Evolutionary conservation across 2,113 vertebrate species (phyloP).

Genomic region (Struthidea cinerea): DNA sequence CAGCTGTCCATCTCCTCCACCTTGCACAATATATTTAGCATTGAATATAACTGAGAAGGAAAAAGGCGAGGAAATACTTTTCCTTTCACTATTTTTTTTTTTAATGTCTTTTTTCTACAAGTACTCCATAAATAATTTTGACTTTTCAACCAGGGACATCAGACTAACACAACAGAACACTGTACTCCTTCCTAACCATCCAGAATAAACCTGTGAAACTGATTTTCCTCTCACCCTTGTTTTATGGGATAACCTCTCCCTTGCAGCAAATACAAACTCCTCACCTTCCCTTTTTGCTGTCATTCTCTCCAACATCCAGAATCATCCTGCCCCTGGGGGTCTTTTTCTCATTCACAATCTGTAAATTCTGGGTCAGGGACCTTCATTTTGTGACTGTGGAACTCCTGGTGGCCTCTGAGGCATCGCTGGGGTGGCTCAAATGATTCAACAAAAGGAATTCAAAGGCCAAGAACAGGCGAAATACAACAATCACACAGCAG

Average conservation of each 20-base stretch:
- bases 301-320: background rate
- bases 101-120: background rate
- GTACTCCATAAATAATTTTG: background rate
- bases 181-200: background rate
- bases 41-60: background rate
- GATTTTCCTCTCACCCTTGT: background rate
- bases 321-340: background rate
- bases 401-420: background rate
- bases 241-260: background rate
- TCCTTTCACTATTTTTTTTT: background rate
- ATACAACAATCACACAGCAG: background rate
- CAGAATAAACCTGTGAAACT: background rate
- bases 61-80: background rate
- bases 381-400: background rate
- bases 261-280: background rate
- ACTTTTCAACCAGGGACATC: background rate
- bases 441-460: background rate
- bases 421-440: background rate
- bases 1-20: background rate
- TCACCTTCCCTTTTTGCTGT: background rate
- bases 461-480: background rate
- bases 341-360: background rate
- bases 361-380: background rate
- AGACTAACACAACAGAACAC: background rate
- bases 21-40: background rate